Evolutionary conservation across 2,113 vertebrate genomes (phyloP), one percentile per base, ranked within the genome.

Genomic region (Misgurnus anguillicaudatus): DNA sequence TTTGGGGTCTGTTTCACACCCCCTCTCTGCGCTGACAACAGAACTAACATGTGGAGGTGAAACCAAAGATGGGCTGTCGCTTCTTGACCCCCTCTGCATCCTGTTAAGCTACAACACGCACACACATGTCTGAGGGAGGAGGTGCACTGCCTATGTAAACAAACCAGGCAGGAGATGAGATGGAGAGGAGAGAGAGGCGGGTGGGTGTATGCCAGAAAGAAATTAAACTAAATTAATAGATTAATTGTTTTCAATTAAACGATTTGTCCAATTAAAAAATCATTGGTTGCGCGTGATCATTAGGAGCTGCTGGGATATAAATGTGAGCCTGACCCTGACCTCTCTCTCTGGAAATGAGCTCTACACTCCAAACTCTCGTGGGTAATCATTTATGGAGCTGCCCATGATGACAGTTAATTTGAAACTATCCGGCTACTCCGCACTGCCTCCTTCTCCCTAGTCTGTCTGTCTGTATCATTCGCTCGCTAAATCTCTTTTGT

Each of bases 371-470:
- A 87, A 88, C 90, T 55, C 89, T 84, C 85, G 16, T 89, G 89
- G 90, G 87, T 88, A 89, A 91, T 91, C 90, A 90, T 90, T 89
- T 87, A 91, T 86, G 88, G 88, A 89, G 90, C 87, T 89, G 87
- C 86, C 86, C 86, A 90, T 89, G 90, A 92, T 92, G 88, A 91
- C 86, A 87, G 86, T 91, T 92, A 88, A 92, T 92, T 79, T 89
- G 89, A 92, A 91, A 90, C 89, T 88, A 88, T 91, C 88, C 91
- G 85, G 87, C 48, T 87, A 84, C 83, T 88, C 86, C 64, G 39
- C 66, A 63, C 76, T 84, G 85, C 85, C 83, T 81, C 82, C 81
- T 79, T 83, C 76, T 69, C 80, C 78, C 78, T 4, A 67, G 45
- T 38, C 81, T 53, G 17, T 11, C 85, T 73, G 60, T 42, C 36